Evolutionary conservation across 1,140 invertebrate species (phyloP).

Genomic region (Aphelenchoides besseyi): DNA sequence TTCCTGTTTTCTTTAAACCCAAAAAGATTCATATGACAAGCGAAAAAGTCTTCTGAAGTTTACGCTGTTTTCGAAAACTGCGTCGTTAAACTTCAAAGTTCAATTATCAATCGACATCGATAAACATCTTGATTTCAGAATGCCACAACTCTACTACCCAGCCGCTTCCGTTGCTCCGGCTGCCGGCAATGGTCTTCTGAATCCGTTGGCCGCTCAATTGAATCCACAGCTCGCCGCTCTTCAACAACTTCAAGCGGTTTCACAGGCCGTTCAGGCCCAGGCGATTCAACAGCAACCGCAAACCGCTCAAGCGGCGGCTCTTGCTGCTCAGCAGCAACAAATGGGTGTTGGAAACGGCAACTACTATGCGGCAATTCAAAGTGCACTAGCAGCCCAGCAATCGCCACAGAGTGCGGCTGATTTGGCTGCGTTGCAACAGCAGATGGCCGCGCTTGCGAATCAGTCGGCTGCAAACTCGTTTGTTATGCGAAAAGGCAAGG

Average conservation of each 20-base stretch:
- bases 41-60: too few relatives aligned
- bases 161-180: slow-evolving; percentile 18
- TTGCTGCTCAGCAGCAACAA: slow-evolving; percentile 26
- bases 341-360: not conserved
- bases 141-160: slow-evolving; percentile 31
- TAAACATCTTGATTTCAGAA: too few relatives aligned
- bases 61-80: too few relatives aligned
- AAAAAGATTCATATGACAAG: too few relatives aligned
- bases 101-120: too few relatives aligned
- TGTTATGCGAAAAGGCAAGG: not conserved
- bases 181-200: slow-evolving; percentile 18
- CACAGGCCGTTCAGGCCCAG: slow-evolving; percentile 22
- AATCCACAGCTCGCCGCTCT: slow-evolving; percentile 23
- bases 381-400: slow-evolving; percentile 19
- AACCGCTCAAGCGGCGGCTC: slow-evolving; percentile 13
- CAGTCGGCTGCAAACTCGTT: not conserved
- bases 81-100: too few relatives aligned
- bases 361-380: slow-evolving; percentile 17
- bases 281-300: slow-evolving; percentile 18
- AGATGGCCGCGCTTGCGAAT: not conserved
- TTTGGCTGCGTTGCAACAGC: slow-evolving; percentile 5
- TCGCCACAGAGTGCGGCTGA: slow-evolving; percentile 14
- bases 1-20: too few relatives aligned
- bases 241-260: slow-evolving; percentile 15
- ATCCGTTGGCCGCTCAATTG: not conserved